Conservation (phyloP, 2,888 invertebrate genomes). For the Auanema freiburgensis region DNA sequence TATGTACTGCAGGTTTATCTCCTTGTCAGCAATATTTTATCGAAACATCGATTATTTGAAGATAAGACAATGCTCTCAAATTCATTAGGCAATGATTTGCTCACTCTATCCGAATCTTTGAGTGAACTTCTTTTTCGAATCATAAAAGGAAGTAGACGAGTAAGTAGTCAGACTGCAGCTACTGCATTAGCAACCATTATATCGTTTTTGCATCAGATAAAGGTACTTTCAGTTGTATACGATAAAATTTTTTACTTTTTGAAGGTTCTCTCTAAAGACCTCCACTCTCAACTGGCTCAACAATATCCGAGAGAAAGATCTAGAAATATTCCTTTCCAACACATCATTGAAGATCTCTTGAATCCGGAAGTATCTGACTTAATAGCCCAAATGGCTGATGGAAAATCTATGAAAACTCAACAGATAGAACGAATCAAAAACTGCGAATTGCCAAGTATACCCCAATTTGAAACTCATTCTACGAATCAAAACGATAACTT, state of each 20-base stretch:
- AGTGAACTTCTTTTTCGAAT: constrained; percentile 44
- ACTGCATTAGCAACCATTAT: constrained; percentile 17
- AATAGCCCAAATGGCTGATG: constrained; percentile 9
- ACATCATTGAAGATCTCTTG: constrained; percentile 40
- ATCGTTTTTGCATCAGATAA: constrained; percentile 26
- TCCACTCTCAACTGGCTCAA: constrained; percentile 23
- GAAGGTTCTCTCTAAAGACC: constrained; percentile 13
- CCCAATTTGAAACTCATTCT: constrained; percentile 12
- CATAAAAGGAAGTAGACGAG: constrained; percentile 36
- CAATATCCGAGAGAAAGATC: constrained; percentile 21
- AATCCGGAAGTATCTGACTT: constrained; percentile 47
- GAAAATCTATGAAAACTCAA: not conserved
- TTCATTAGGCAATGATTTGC: constrained; percentile 29
- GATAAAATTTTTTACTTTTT: too few species aligned
- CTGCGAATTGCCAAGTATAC: not conserved
- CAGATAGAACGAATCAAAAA: not conserved
- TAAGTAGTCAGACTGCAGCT: constrained; percentile 26
- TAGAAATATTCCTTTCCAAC: constrained; percentile 26
- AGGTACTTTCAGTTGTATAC: too few species aligned
- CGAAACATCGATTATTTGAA: constrained; percentile 9
- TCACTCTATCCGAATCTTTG: constrained; percentile 30
- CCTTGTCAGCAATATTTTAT: not conserved
- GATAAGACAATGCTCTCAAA: constrained; percentile 37
- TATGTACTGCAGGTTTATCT: constrained; percentile 29
- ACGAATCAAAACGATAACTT: not conserved